These are phyloP conservation scores for Luidia sarsii DNA, from an alignment of 53 echinoderm and acorn worm genomes.

Conservation along the genomic window DNA sequence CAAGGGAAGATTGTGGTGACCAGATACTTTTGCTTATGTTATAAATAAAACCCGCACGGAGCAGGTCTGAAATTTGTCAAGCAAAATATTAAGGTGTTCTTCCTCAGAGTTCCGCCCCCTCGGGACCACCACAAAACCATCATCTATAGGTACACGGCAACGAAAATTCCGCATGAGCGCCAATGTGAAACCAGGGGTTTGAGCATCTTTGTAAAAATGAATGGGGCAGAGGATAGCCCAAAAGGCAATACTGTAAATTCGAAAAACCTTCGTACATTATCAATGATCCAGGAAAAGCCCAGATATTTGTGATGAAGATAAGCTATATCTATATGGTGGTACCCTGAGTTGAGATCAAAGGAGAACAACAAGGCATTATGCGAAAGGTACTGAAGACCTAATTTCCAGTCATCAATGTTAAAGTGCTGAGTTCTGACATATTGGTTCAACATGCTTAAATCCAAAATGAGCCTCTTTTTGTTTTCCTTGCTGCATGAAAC, in stretches of 20 bases:
- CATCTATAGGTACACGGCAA: constrained; percentile 17
- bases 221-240: constrained; percentile 1
- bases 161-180: not conserved
- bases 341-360: constrained; percentile 29
- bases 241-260: constrained; percentile 27
- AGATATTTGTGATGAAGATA: not conserved
- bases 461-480: constrained; percentile 22
- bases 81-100: not conserved
- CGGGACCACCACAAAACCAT: not conserved
- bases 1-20: not conserved
- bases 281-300: constrained; percentile 10
- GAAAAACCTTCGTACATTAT: not conserved
- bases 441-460: not conserved
- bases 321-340: constrained; percentile 27
- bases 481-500: not conserved
- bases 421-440: not conserved
- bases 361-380: not conserved
- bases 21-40: not conserved
- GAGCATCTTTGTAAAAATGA: not conserved
- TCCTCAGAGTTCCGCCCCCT: not conserved
- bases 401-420: constrained; percentile 29
- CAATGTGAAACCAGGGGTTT: constrained; percentile 12
- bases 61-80: not conserved
- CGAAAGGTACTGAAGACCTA: not conserved
- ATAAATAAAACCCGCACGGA: constrained; percentile 5